Conservation (phyloP, 2,888 invertebrate species). For the Rhagonycha lutea region DNA sequence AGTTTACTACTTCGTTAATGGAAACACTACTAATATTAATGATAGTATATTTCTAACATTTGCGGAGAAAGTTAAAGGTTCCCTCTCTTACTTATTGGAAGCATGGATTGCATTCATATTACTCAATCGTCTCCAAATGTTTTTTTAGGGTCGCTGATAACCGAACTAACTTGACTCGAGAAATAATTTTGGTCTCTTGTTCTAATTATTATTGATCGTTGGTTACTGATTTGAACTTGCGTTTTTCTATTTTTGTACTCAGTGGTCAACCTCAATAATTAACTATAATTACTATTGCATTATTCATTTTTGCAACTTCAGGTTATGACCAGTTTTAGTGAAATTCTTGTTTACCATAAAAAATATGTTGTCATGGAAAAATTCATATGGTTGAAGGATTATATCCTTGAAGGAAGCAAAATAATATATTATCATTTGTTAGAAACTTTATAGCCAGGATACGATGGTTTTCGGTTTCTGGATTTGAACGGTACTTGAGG, state of each 20-base stretch:
- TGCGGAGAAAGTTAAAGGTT: constrained; percentile 4
- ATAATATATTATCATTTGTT: background rate
- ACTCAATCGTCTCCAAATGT: constrained; percentile 1
- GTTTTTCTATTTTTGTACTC: background rate
- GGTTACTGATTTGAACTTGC: background rate
- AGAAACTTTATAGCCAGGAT: background rate
- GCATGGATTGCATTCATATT: background rate
- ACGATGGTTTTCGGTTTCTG: background rate
- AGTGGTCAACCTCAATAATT: background rate
- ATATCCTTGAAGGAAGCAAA: background rate
- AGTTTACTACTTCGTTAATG: background rate
- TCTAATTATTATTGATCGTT: background rate
- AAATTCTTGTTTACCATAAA: background rate
- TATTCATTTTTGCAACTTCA: background rate
- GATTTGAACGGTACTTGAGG: background rate
- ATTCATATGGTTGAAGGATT: background rate
- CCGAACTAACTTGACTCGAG: background rate
- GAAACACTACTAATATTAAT: constrained; percentile 5
- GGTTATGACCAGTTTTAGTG: background rate
- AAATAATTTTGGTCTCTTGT: background rate
- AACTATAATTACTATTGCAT: background rate
- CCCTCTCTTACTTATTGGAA: constrained; percentile 1
- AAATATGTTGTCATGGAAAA: background rate
- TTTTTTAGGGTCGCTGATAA: background rate
- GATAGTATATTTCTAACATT: background rate